Base-by-base conservation (phyloP, 2,113 vertebrate species). In the Bubo bubo region DNA sequence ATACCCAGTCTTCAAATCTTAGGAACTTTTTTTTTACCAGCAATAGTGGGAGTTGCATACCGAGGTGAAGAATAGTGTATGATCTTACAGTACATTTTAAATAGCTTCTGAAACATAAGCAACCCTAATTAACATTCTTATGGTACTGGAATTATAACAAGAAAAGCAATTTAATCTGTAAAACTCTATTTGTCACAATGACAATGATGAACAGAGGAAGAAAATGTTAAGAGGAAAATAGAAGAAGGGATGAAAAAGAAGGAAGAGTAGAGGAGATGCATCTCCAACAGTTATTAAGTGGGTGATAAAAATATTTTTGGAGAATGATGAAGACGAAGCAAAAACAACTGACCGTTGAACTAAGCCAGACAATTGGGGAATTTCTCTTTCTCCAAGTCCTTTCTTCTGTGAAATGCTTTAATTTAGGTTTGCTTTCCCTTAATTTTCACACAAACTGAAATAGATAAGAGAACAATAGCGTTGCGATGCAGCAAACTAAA, bases 91-190 rank as follows among this genome's bases (percentile, higher is more conserved):
- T 20, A 91, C 64, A 30, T 76, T 89, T 95, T 55, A 93, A 95
- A 93, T 21, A 89, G 73, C 86, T 96, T 67, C 76, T 88, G 91
- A 81, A 83, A 84, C 83, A 89, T 7, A 79, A 92, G 87, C 89
- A 89, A 85, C 80, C 62, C 52, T 94, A 93, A 96, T 95, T 95
- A 97, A 95, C 91, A 89, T 91, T 89, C 86, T 77, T 71, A 66
- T 75, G 89, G 87, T 16, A 15, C 86, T 75, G 83, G 68, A 86
- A 89, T 89, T 91, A 75, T 19, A 87, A 86, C 68, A 84, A 88
- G 94, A 67, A 93, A 94, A 84, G 63, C 91, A 84, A 94, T 93
- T 93, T 88, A 63, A 77, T 93, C 89, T 89, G 93, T 71, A 80
- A 89, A 96, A 86, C 86, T 84, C 58, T 14, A 35, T 96, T 96